These are phyloP conservation scores for Calonectris borealis DNA, from an alignment of 2,113 vertebrate genomes.

Conservation along the genomic window DNA sequence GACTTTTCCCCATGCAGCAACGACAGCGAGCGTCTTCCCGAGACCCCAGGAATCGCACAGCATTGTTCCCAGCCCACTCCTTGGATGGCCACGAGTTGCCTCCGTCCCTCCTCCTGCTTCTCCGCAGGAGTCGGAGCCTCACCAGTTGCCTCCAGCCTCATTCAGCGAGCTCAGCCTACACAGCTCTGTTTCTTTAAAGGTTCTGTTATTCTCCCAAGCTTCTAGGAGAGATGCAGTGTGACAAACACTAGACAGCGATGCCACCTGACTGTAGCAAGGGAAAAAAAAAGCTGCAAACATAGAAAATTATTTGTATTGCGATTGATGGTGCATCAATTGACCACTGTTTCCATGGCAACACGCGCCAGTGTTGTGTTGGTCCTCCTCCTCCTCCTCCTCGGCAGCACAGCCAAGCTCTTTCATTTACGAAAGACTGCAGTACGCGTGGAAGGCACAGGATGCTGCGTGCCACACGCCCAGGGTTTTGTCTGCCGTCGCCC, in stretches of 20 bases:
- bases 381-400: not conserved
- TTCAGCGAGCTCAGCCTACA: slow-evolving; percentile 35
- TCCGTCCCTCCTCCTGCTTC: not conserved
- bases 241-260: slow-evolving; percentile 6
- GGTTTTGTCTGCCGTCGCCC: not conserved
- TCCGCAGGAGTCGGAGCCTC: not conserved
- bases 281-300: not conserved
- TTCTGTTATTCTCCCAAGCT: not conserved
- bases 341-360: slow-evolving; percentile 41
- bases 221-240: not conserved
- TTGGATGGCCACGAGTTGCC: not conserved
- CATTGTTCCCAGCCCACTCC: not conserved
- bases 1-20: not conserved
- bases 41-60: not conserved
- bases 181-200: not conserved
- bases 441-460: not conserved
- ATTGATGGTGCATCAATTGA: slow-evolving; percentile 54
- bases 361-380: not conserved
- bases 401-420: slow-evolving; percentile 15
- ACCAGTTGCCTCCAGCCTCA: not conserved
- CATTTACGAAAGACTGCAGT: slow-evolving; percentile 17
- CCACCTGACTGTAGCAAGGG: not conserved
- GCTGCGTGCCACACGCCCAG: not conserved
- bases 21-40: accelerated
- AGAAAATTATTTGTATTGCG: slow-evolving; percentile 38